A percentile compares a stretch with the other conserved stretches of the same genome.
Evolutionary conservation across 35 echinoderm and acorn worm genomes (phyloP).

Genomic region (Patiria miniata): DNA sequence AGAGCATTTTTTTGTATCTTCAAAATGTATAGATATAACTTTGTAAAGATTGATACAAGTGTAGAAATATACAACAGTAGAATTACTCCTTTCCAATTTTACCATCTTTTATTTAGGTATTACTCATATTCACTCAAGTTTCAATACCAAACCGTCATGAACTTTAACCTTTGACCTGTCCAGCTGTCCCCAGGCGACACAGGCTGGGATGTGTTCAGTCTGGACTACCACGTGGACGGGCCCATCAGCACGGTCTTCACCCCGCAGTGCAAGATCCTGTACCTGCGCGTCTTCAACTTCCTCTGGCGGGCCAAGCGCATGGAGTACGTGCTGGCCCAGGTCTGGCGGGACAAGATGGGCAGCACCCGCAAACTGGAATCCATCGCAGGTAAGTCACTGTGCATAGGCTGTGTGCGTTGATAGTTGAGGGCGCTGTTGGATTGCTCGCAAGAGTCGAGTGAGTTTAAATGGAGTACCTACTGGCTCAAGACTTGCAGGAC

Average conservation of each 20-base stretch:
- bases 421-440: too few relatives aligned
- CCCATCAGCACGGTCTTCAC: conserved; percentile 98
- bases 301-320: conserved; percentile 97
- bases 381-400: conserved; percentile 68
- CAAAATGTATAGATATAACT: too few relatives aligned
- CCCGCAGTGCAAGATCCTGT: conserved; percentile 81
- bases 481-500: conserved; percentile 78
- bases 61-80: too few relatives aligned
- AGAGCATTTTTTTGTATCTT: too few relatives aligned
- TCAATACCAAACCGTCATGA: too few relatives aligned
- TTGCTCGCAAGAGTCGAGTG: too few relatives aligned
- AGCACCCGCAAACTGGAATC: conserved; percentile 66
- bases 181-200: conserved; percentile 95
- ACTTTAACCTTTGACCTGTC: not conserved
- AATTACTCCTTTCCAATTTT: too few relatives aligned
- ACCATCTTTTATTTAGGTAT: too few relatives aligned
- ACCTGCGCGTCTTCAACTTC: conserved; percentile 99
- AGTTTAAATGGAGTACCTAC: conserved; percentile 97
- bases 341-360: conserved; percentile 86
- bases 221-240: conserved; percentile 96
- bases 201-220: conserved; percentile 98
- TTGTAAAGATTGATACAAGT: too few relatives aligned
- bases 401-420: too few relatives aligned
- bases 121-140: too few relatives aligned
- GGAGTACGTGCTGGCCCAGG: conserved; percentile 92